Percentiles rank a stretch among this genome's conserved stretches.
Evolutionary conservation across 2,888 invertebrate genomes (phyloP).

Genomic region (Eulithis testata): DNA sequence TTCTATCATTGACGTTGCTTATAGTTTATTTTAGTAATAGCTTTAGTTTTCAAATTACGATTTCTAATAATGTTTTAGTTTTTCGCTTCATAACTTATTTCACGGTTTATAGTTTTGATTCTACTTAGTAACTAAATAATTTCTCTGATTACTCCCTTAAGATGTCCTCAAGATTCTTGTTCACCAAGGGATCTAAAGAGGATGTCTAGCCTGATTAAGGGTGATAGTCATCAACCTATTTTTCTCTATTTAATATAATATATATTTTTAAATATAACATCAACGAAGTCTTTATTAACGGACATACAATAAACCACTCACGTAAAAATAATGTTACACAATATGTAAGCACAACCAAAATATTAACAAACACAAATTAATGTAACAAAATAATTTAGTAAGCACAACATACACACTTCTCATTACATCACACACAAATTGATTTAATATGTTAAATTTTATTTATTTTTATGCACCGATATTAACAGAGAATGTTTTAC

Average conservation of each 20-base stretch:
- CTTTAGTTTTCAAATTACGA: constrained; percentile 66
- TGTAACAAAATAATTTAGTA: constrained; percentile 28
- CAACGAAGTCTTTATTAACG: constrained; percentile 16
- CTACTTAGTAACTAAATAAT: constrained; percentile 20
- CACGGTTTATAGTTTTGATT: constrained; percentile 30
- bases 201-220: neutral
- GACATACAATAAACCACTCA: constrained; percentile 6
- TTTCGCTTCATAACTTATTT: constrained; percentile 40
- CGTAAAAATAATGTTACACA: constrained; percentile 9
- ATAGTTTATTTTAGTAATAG: constrained; percentile 67
- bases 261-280: constrained; percentile 19
- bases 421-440: constrained; percentile 36
- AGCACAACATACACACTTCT: constrained; percentile 32
- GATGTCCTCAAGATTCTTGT: neutral
- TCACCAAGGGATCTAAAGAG: neutral
- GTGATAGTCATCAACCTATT: neutral
- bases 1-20: constrained; percentile 62
- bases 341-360: constrained; percentile 9
- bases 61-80: constrained; percentile 39
- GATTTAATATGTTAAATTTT: constrained; percentile 47
- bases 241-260: constrained; percentile 15
- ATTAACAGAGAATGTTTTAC: constrained; percentile 80
- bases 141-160: constrained; percentile 1
- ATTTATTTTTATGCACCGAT: constrained; percentile 60
- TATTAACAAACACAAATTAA: constrained; percentile 21